Conservation (phyloP, 2,113 vertebrate species). For the Cyanoderma ruficeps region DNA sequence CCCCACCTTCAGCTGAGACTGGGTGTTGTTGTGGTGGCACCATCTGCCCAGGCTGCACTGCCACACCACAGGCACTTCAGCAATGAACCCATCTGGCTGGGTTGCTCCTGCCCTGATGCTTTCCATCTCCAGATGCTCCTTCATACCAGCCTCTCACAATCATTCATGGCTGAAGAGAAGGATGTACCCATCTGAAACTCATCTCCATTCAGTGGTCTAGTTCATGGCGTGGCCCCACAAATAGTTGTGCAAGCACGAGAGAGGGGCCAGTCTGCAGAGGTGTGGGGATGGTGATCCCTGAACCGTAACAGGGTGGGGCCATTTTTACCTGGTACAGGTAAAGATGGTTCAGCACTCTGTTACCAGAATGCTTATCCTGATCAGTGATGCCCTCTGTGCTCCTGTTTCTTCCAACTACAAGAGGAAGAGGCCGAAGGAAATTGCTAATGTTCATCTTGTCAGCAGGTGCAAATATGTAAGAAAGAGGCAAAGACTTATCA, state of each 20-base stretch:
- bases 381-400: not conserved
- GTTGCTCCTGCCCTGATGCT: not conserved
- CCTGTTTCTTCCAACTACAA: not conserved
- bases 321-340: not conserved
- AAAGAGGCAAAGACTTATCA: not conserved
- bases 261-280: not conserved
- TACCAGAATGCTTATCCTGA: not conserved
- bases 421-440: not conserved
- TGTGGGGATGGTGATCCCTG: not conserved
- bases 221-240: not conserved
- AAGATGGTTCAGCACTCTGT: not conserved
- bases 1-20: not conserved
- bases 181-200: not conserved
- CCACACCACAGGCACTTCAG: accelerated
- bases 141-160: not conserved
- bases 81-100: not conserved
- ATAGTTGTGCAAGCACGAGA: not conserved
- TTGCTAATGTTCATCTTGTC: not conserved
- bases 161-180: accelerated
- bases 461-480: not conserved
- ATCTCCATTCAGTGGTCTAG: not conserved
- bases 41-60: not conserved
- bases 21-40: not conserved
- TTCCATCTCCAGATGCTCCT: not conserved
- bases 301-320: not conserved